Evolutionary conservation across 1,140 invertebrate species (phyloP), one percentile per base, ranked within the genome.

Genomic region (Lucilia cuprina): DNA sequence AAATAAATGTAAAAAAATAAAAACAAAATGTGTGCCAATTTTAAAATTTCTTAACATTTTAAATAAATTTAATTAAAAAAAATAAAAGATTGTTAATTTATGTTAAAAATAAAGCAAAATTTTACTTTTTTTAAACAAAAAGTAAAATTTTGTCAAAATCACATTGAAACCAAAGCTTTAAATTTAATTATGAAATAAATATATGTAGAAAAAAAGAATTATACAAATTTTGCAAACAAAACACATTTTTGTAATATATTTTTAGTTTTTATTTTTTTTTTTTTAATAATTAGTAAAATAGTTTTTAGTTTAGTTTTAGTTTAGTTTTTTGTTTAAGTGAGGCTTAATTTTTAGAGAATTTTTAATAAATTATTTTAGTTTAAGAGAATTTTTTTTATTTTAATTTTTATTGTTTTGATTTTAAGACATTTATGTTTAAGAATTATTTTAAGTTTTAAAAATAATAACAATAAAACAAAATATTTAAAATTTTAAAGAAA

Each of bases 151-250:
- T 78, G 55, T 65, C 41, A 65, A 30, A 30, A 30, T 70, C 65
- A 82, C 21, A 84, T 49, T 74, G 83, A 84, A 84, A 84, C 83
- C 83, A 84, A 84, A 84, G 83, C 83, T 84, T 84, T 84, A 84
- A 84, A 82, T 80, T 41, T 78, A 84, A 74, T 84, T 82, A 47
- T 55, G 34, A 77, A n/a, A 83, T 74, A 82, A 47, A 25, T 49
- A 80, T 35, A 82, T 82, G n/a, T n/a, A n/a, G 34, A 84, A 25
- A 25, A 25, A 82, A 12, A 30, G 2, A 82, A 82, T 17, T 25
- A 55, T 78, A 41, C 13, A 41, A 78, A 78, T 75, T 75, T n/a
- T 30, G 25, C 25, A 78, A 78, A 78, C 2, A 41, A 78, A 47
- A 9, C 5, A 47, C n/a, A 25, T n/a, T 41, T 13, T 41, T 77